These are phyloP conservation scores for Mungos mungo DNA, from an alignment of 2,113 vertebrate species.

Conservation along the genomic window DNA sequence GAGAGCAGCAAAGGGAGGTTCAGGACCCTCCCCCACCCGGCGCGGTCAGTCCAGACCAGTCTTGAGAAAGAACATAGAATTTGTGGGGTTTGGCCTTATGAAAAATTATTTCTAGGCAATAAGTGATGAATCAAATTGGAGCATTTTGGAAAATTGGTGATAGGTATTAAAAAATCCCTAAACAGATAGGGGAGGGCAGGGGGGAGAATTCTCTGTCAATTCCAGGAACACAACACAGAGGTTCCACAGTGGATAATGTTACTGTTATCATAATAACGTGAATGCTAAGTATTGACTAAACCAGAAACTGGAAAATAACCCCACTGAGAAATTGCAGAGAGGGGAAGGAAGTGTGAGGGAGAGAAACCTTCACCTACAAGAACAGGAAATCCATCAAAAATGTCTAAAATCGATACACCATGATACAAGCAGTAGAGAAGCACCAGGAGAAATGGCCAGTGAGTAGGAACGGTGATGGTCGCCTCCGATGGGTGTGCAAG, in stretches of 20 bases:
- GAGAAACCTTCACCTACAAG: neutral
- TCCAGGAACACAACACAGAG: neutral
- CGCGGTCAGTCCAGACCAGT: neutral
- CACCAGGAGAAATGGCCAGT: neutral
- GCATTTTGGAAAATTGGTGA: neutral
- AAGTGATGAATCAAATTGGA: neutral
- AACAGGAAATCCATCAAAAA: conserved; percentile 20
- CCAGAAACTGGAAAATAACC: neutral
- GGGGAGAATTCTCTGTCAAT: neutral
- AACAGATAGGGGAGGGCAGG: neutral
- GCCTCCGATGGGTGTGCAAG: neutral
- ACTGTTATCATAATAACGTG: neutral
- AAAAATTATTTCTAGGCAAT: neutral
- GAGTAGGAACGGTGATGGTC: neutral
- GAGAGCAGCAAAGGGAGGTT: neutral
- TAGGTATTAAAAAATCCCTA: neutral
- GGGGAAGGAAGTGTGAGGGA: neutral
- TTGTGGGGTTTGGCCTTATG: neutral
- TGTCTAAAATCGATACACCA: neutral
- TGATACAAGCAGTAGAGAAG: neutral
- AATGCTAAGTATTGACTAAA: neutral
- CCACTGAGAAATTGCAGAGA: neutral
- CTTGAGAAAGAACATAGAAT: neutral
- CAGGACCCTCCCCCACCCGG: neutral
- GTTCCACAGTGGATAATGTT: neutral